Evolutionary conservation across 2,888 invertebrate genomes (phyloP), one percentile per base, ranked within the genome.

Genomic region (Maniola hyperantus): DNA sequence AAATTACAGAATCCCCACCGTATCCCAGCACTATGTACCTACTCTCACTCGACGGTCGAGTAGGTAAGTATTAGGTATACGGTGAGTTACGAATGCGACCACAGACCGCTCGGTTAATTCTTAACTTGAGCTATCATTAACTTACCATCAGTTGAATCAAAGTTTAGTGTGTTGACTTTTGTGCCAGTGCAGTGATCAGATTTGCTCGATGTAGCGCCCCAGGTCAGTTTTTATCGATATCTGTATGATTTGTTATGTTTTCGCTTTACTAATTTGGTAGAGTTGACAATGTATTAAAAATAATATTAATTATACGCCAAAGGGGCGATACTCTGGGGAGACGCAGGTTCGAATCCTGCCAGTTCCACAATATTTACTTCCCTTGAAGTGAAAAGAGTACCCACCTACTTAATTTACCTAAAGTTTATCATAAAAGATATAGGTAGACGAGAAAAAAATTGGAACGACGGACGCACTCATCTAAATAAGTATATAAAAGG

Each of bases 11-110:
- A 46, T 33, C 44, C 15, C 70, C n/a, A n/a, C n/a, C n/a, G n/a
- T n/a, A 53, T 64, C 67, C 15, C 65, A 11, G 7, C 65, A 1
- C 26, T 26, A 26, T n/a, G 26, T 26, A n/a, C n/a, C n/a, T 26
- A 26, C 26, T 26, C 26, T 26, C 26, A 26, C 26, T 26, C 26
- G 26, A 26, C 26, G 26, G 26, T 26, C 4, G 26, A 26, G 26
- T n/a, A n/a, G n/a, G n/a, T n/a, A n/a, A n/a, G n/a, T n/a, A n/a
- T n/a, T n/a, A n/a, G n/a, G n/a, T 26, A 26, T 26, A 26, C 26
- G 26, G 26, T 2, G 63, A 59, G 63, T 70, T 63, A 64, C 53
- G 42, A 66, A 64, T 53, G 53, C 48, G 55, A n/a, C n/a, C 51
- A 48, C 51, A 13, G 55, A 44, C 36, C 44, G 13, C 33, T 51